Base-by-base conservation (phyloP, 2,888 invertebrate species). In the Latrodectus elegans region DNA sequence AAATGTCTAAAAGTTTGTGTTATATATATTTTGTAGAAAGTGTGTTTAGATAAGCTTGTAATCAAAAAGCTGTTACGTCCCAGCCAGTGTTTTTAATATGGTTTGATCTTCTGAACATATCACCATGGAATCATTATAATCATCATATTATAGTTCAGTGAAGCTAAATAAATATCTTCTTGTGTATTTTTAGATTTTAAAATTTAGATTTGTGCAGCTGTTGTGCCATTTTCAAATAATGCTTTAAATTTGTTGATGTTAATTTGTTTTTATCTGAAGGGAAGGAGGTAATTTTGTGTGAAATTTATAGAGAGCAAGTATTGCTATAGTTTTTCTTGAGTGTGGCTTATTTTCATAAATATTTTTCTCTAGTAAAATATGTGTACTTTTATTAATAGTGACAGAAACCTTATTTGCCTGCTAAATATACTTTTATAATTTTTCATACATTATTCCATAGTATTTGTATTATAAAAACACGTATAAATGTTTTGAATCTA, bases 41-140 rank as follows among this genome's bases (percentile, higher is more conserved):
- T 78, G 12, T 82, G 67, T 81, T 81, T 72, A 64, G 65, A 22
- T 64, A 65, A 22, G 52, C 55, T 26, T 53, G 55, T 26, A 52
- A 51, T 26, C 38, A 26, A 67, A 73, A 65, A 26, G 64, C 22
- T 22, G 22, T 80, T 72, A 55, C 60, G 68, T 70, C 78, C 55
- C 52, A 49, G 49, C 26, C 49, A 38, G 71, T 71, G 15, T 49
- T 38, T 71, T 38, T 71, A 38, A 38, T 49, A 10, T 71, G n/a
- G 15, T 76, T 17, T 14, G 55, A 71, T 71, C 86, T 64, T 71
- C 76, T 86, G 51, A 67, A 83, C 83, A 88, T 83, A 83, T 88
- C 78, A 71, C 81, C 77, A 77, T 86, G 71, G 72, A 76, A 86
- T 86, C 86, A 86, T 86, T 86, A 80, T 80, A 81, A 38, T 71